Conservation (phyloP, 2,113 vertebrate genomes). For the Embiotoca jacksoni region DNA sequence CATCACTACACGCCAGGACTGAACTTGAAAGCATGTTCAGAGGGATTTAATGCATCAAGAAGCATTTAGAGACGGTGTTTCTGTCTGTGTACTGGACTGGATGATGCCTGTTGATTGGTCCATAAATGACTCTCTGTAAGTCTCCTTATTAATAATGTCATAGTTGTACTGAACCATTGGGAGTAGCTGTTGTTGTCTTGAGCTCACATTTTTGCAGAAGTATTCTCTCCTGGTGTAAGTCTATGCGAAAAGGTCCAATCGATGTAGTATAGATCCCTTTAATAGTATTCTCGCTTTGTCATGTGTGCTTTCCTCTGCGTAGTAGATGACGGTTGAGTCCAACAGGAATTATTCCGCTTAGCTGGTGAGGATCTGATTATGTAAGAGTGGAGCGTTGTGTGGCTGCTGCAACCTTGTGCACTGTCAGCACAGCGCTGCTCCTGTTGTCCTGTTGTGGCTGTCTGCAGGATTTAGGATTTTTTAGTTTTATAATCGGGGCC, state of each 20-base stretch:
- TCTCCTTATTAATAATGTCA: background rate
- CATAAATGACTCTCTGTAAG: conserved; percentile 60
- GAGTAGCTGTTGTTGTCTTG: background rate
- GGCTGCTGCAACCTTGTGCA: conserved; percentile 65
- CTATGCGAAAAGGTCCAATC: background rate
- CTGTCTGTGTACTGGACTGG: conserved; percentile 21
- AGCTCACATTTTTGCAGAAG: background rate
- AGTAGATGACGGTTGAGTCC: conserved; percentile 45
- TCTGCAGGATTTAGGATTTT: conserved; percentile 42
- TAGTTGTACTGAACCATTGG: background rate
- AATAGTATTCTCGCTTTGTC: background rate
- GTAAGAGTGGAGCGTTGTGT: conserved; percentile 61
- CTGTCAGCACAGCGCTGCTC: conserved; percentile 43
- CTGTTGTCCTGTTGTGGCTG: conserved; percentile 44
- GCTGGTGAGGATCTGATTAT: conserved; percentile 63
- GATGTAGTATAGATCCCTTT: background rate
- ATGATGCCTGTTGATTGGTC: conserved; percentile 70
- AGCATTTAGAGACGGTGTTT: conserved; percentile 19
- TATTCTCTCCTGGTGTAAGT: background rate
- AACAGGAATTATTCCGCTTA: conserved; percentile 56
- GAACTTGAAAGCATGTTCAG: conserved; percentile 17
- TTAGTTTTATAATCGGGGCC: conserved; percentile 19
- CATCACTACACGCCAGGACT: conserved; percentile 44
- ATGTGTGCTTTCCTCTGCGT: conserved; percentile 3
- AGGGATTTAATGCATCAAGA: background rate